Evolutionary conservation across 2,888 invertebrate species (phyloP).

Genomic region (Xylophagus ater): DNA sequence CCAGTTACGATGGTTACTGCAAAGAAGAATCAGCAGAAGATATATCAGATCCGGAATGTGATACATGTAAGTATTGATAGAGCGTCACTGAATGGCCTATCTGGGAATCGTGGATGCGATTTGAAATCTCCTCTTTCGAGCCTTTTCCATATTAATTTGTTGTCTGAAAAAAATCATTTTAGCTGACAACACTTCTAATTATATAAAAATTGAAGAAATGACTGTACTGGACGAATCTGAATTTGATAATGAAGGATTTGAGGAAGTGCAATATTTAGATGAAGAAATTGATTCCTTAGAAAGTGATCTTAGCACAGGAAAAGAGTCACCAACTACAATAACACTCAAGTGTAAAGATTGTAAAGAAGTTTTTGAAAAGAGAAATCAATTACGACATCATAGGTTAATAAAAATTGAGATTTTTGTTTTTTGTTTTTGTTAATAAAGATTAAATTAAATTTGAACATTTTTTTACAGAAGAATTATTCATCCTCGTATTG

Average conservation of each 20-base stretch:
- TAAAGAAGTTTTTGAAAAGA: constrained; percentile 9
- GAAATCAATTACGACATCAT: constrained; percentile 12
- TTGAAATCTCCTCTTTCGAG: too few species aligned
- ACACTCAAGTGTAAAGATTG: constrained; percentile 8
- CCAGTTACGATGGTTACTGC: neutral
- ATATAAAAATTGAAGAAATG: neutral
- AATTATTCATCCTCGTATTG: constrained; percentile 16
- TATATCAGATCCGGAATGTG: too few species aligned
- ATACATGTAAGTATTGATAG: neutral
- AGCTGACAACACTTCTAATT: too few species aligned
- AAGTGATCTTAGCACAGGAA: neutral
- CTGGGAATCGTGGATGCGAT: too few species aligned
- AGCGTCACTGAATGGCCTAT: too few species aligned
- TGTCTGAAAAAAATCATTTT: too few species aligned
- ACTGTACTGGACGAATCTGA: neutral
- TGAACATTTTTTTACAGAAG: constrained; percentile 15
- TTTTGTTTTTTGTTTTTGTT: neutral
- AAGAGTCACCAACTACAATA: constrained; percentile 1
- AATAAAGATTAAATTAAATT: neutral
- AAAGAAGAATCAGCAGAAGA: neutral
- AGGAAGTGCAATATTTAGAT: constrained; percentile 15
- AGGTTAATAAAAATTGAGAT: constrained; percentile 9
- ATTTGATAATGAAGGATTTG: constrained; percentile 8
- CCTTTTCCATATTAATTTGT: too few species aligned
- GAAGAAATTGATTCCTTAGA: constrained; percentile 5